A percentile compares a stretch with the other conserved stretches of the same genome.
Evolutionary conservation across 2,797 vertebrate species (phyloP).

Genomic region (Sebastes wilsoni): DNA sequence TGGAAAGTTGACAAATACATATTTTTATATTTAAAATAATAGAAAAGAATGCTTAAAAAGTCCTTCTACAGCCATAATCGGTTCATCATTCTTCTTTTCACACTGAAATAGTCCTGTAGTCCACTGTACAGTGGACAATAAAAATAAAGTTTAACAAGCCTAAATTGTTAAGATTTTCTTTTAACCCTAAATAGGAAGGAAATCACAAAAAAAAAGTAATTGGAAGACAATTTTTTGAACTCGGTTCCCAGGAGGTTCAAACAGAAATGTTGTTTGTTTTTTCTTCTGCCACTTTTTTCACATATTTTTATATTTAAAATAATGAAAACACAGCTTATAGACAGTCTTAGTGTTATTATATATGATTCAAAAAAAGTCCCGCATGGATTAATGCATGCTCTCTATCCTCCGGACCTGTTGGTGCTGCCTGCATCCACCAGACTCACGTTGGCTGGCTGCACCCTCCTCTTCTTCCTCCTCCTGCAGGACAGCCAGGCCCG

Average conservation of each 20-base stretch:
- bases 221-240: too few species aligned
- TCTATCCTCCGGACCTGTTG: not conserved
- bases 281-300: too few species aligned
- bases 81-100: too few species aligned
- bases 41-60: too few species aligned
- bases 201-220: too few species aligned
- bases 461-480: conserved; percentile 21
- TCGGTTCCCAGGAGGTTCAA: too few species aligned
- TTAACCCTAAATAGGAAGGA: too few species aligned
- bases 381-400: not conserved
- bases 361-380: not conserved
- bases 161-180: too few species aligned
- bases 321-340: conserved; percentile 29
- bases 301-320: conserved; percentile 1
- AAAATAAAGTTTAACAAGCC: too few species aligned
- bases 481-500: conserved; percentile 31
- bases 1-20: not conserved
- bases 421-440: not conserved
- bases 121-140: too few species aligned
- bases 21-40: not conserved
- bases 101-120: too few species aligned
- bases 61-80: fast-evolving
- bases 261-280: too few species aligned
- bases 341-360: not conserved
- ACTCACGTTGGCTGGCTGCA: conserved; percentile 24